Evolutionary conservation across 1,140 invertebrate genomes (phyloP), one percentile per base, ranked within the genome.

Genomic region (Anagrus nilaparvatae): DNA sequence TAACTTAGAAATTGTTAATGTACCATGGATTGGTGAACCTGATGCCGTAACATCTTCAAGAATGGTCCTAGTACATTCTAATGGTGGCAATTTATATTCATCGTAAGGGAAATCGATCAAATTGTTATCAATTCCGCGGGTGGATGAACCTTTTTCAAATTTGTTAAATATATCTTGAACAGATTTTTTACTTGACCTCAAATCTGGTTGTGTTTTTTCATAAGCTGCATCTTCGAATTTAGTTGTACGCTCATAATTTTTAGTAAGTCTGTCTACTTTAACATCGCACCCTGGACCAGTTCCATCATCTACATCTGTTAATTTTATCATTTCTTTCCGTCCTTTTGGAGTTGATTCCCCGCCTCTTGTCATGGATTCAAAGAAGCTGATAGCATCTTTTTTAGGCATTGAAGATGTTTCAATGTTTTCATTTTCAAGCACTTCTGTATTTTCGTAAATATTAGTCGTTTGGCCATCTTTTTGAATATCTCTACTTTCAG

Each of bases 311-410:
- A 56, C 46, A 30, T 54, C 46, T 0, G 54, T 59, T 0, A 67
- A 9, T 40, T 61, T 66, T 1, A 67, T 65, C 61, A 67, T 67
- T 20, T 59, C 65, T 37, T 60, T 67, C 0, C 63, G 61, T 9
- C 56, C 55, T 40, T 59, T 64, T 0, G 55, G 43, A 1, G 40
- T 17, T 2, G 43, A 44, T 9, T 66, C 60, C 18, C 56, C 59
- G 20, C 71, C 69, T 45, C 67, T 70, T 1, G 65, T 73, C 52
- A 70, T 75, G 24, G 66, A 64, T 50, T 77, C 75, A 46, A 77
- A 77, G 49, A 76, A 78, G 35, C 69, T 74, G 6, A 77, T 57
- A 3, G 75, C 71, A 47, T 67, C 66, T 46, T 71, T 69, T 34
- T 61, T 71, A 0, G 66, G 60, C 16, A 74, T 65, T 0, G 64